Evolutionary conservation across 53 echinoderm and acorn worm genomes (phyloP).

Genomic region (Mesocentrotus franciscanus): DNA sequence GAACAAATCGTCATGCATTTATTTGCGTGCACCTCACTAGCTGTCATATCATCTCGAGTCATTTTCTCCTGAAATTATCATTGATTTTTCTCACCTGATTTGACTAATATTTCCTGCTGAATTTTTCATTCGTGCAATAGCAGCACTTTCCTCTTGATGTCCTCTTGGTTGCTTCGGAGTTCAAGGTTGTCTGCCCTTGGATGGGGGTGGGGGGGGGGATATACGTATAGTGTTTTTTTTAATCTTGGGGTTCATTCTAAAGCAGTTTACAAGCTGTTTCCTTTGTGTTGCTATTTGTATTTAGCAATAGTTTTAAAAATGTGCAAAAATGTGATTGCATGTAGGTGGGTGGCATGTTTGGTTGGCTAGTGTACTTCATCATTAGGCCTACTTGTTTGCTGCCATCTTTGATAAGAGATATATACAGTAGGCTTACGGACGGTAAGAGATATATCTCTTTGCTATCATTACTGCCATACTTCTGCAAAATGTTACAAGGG

Average conservation of each 20-base stretch:
- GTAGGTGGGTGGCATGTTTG: neutral
- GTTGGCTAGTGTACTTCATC: neutral
- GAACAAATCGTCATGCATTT: constrained; percentile 44
- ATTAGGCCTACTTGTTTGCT: neutral
- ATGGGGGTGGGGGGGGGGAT: neutral
- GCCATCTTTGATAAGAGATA: neutral
- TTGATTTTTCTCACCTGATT: constrained; percentile 64
- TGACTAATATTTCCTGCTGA: constrained; percentile 63
- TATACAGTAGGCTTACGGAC: no score
- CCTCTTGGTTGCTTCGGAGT: constrained; percentile 18
- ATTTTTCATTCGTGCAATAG: constrained; percentile 49
- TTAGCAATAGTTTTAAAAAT: neutral
- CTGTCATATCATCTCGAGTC: constrained; percentile 60
- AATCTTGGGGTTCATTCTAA: neutral
- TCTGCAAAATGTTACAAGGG: no score
- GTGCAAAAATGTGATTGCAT: neutral
- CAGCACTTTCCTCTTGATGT: constrained; percentile 48
- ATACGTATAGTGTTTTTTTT: neutral
- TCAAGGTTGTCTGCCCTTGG: constrained; percentile 27
- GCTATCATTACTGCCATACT: neutral
- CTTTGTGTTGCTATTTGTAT: neutral
- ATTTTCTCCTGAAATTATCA: constrained; percentile 62
- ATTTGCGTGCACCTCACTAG: constrained; percentile 32
- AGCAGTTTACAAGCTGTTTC: neutral
- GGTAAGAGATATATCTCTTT: neutral